A percentile compares a stretch with the other conserved stretches of the same genome.
Evolutionary conservation across 2,888 invertebrate species (phyloP).

Genomic region (Neoascia interrupta): DNA sequence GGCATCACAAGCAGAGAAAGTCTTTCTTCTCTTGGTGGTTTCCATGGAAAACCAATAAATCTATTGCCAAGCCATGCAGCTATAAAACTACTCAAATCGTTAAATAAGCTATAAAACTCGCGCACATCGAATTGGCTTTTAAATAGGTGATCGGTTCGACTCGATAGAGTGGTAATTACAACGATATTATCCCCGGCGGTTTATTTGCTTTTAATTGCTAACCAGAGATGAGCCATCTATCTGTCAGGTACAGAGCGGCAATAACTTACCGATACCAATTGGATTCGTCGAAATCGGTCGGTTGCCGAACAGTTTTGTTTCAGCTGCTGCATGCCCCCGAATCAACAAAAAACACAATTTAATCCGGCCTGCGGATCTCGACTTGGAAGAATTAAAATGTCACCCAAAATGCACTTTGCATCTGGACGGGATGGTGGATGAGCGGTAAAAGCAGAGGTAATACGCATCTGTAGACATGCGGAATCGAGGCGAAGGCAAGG

Average conservation of each 20-base stretch:
- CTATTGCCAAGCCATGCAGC: slow-evolving; percentile 22
- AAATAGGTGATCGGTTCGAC: slow-evolving; percentile 56
- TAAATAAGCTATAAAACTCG: slow-evolving; percentile 60
- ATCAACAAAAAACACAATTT: too few relatives aligned
- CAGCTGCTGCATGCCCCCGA: slow-evolving; percentile 1
- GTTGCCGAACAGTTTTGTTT: slow-evolving; percentile 30
- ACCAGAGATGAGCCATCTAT: slow-evolving; percentile 36
- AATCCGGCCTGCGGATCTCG: slow-evolving; percentile 34
- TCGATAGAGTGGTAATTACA: slow-evolving; percentile 53
- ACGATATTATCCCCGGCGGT: slow-evolving; percentile 39
- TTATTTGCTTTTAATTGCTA: slow-evolving; percentile 60
- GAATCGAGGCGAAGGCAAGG: neutral
- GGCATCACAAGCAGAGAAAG: slow-evolving; percentile 36
- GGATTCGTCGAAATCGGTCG: slow-evolving; percentile 12
- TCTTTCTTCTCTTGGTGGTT: slow-evolving; percentile 37
- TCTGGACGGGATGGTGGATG: neutral
- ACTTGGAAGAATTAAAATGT: slow-evolving; percentile 53
- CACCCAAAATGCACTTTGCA: slow-evolving; percentile 34
- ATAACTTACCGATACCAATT: slow-evolving; percentile 38
- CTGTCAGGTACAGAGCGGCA: slow-evolving; percentile 43
- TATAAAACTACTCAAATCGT: slow-evolving; percentile 64
- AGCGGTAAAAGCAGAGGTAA: slow-evolving; percentile 20
- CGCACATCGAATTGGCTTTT: slow-evolving; percentile 49
- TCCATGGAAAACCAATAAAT: slow-evolving; percentile 54
- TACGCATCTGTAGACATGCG: slow-evolving; percentile 44